Conservation (phyloP, 92 coral and sea anemone genomes). For the Umimayanthus chanpuru region DNA sequence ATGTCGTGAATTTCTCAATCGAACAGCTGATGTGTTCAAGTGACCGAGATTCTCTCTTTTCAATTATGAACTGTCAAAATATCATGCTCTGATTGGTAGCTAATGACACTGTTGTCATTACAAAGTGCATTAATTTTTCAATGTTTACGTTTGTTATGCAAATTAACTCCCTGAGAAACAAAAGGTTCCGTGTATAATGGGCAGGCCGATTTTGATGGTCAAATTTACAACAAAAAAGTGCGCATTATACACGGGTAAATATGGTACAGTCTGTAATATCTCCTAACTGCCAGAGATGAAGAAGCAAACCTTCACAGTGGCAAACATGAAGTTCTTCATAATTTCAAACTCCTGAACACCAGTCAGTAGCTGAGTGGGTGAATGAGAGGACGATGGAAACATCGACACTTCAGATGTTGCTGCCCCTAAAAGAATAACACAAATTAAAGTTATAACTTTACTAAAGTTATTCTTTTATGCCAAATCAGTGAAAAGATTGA, state of each 20-base stretch:
- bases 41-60: too few species aligned
- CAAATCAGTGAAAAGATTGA: too few species aligned
- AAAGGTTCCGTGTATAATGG: constrained; percentile 17
- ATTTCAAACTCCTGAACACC: constrained; percentile 76
- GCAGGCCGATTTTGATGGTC: neutral
- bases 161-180: neutral
- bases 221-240: neutral
- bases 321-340: constrained; percentile 77
- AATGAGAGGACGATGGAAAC: neutral
- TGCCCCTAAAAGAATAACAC: constrained; percentile 1
- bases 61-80: too few species aligned
- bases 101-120: too few species aligned
- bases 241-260: constrained; percentile 9
- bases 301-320: constrained; percentile 54
- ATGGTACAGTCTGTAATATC: neutral
- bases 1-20: too few species aligned
- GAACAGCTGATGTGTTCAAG: too few species aligned
- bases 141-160: neutral
- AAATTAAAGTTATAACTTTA: neutral
- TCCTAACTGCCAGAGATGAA: neutral
- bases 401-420: constrained; percentile 4
- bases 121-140: too few species aligned
- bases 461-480: too few species aligned
- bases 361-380: neutral
- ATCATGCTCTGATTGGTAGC: too few species aligned